Base-by-base conservation (phyloP, 2,888 invertebrate species). In the Pristionchus arcanus region DNA sequence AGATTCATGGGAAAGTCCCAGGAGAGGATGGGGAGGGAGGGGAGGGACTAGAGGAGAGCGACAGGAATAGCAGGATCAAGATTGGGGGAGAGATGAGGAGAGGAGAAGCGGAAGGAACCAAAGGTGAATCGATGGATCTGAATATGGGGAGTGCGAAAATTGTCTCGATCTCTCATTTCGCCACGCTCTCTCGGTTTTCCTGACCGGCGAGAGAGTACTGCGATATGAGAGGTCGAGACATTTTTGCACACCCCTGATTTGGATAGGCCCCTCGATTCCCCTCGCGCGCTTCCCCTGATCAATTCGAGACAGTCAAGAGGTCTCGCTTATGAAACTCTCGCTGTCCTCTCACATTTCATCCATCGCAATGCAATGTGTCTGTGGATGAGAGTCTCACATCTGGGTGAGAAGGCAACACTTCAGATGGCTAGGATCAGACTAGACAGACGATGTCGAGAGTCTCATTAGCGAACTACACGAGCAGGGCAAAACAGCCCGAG, bases 1-100 rank as follows among this genome's bases (percentile, higher is more conserved):
- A 87, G 87, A 87, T 87, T 87, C 86, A 66, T 86, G 86, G 86
- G 59, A 63, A 84, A 84, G 34, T 83, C 85, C 34, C 66, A 19
- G 5, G 21, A 19, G 68, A 59, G 68, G 49, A 68, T n/a, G n/a
- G n/a, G 68, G 49, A 42, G 34, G 66, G 55, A 34, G 31, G 63
- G 63, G 85, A 63, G 21, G 28, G n/a, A 63, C 63, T 63, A 68
- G 66, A 87, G 49, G 28, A 13, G 66, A 31, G 37, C 42, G 16
- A 34, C 34, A 28, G 28, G 37, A 84, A 55, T 55, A 55, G 84
- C 25, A 37, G 21, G 68, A 86, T 86, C 77, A 77, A 77, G 77
- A 77, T 77, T 37, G 77, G 37, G 25, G 66, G 37, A 66, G 66
- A n/a, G n/a, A 34, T 21, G 59, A 66, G 25, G 11, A 63, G 34